A percentile compares a stretch with the other conserved stretches of the same genome.
Conservation (phyloP, 2,888 invertebrate species). For the Cosmia pyralina region DNA sequence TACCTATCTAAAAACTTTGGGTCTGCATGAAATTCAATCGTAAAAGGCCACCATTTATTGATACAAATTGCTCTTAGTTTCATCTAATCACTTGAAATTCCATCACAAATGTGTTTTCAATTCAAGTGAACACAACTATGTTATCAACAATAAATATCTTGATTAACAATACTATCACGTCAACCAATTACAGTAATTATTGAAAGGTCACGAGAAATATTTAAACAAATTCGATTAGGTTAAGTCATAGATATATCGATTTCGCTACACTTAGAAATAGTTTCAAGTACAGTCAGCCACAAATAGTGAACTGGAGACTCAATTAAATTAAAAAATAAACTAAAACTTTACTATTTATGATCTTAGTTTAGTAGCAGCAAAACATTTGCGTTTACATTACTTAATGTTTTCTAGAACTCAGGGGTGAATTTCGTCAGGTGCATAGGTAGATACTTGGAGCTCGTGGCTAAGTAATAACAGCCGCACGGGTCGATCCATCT, state of each 20-base stretch:
- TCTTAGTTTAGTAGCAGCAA: not conserved
- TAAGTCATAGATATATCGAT: constrained; percentile 54
- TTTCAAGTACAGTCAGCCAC: constrained; percentile 21
- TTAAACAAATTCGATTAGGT: constrained; percentile 62
- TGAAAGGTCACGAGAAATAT: constrained; percentile 59
- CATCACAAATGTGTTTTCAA: constrained; percentile 13
- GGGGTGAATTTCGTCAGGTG: not conserved
- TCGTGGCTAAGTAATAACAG: too few relatives aligned
- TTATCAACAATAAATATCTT: constrained; percentile 49
- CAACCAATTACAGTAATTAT: constrained; percentile 58
- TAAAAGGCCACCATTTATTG: not conserved
- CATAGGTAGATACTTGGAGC: too few relatives aligned
- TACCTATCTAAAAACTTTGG: too few relatives aligned
- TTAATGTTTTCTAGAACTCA: not conserved
- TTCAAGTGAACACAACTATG: constrained; percentile 31
- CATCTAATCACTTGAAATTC: constrained; percentile 3
- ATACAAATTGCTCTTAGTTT: constrained; percentile 23
- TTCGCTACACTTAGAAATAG: constrained; percentile 63
- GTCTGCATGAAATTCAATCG: not conserved
- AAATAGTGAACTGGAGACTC: not conserved
- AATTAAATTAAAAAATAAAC: not conserved
- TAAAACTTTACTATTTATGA: not conserved
- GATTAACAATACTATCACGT: constrained; percentile 59
- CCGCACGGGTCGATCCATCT: too few relatives aligned
- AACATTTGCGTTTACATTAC: too few relatives aligned